These are phyloP conservation scores for Drepana arcuata DNA, from an alignment of 1,140 invertebrate genomes.

Conservation along the genomic window DNA sequence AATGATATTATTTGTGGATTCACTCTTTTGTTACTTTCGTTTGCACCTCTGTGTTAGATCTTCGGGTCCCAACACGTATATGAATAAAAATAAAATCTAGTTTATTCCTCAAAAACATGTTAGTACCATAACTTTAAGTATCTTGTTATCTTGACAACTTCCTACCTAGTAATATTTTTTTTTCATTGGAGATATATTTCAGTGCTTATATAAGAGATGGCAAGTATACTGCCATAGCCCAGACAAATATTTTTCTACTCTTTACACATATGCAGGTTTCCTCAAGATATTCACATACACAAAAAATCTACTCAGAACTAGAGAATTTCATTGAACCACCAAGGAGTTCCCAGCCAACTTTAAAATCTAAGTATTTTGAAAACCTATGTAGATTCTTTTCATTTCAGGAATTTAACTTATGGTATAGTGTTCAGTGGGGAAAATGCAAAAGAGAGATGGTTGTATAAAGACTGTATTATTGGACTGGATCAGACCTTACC, in stretches of 20 bases:
- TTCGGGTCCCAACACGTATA: not conserved
- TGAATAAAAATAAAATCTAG: not conserved
- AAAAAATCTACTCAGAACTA: not conserved
- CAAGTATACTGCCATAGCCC: no score
- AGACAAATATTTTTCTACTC: not conserved
- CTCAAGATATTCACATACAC: no score
- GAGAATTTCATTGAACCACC: not conserved
- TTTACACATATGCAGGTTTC: not conserved
- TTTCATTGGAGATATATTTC: no score
- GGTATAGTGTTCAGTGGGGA: slow-evolving; percentile 23
- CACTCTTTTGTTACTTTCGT: not conserved
- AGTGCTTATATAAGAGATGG: no score
- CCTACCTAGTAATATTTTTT: no score
- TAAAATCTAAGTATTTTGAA: not conserved
- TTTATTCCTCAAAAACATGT: not conserved
- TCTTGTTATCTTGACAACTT: no score
- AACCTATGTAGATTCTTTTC: not conserved
- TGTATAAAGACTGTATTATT: slow-evolving; percentile 32
- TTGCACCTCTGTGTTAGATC: not conserved
- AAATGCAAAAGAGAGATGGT: slow-evolving; percentile 18
- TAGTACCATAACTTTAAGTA: no score
- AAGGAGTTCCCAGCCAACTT: not conserved
- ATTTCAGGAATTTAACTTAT: slow-evolving; percentile 47
- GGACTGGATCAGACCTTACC: slow-evolving; percentile 35
- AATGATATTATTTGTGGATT: not conserved